Conservation (phyloP, 2,888 invertebrate genomes). For the Amphipyra berbera region DNA sequence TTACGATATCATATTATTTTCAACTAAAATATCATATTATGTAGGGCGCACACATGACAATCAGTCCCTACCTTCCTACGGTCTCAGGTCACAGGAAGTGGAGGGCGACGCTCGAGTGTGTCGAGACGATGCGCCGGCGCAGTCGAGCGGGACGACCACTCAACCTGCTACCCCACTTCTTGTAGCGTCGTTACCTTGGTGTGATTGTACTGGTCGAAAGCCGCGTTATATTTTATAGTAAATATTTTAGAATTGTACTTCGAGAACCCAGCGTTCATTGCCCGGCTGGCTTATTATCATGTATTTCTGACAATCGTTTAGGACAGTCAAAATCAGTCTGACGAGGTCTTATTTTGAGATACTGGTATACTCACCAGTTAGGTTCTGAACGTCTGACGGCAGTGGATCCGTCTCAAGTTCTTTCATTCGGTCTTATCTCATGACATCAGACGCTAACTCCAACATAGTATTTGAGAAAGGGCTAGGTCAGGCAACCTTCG, state of each 20-base stretch:
- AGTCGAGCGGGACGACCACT: conserved; percentile 45
- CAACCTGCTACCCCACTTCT: conserved; percentile 55
- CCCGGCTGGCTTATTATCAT: too few relatives aligned
- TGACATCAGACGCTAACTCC: too few relatives aligned
- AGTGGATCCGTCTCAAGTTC: too few relatives aligned
- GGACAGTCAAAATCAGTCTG: too few relatives aligned
- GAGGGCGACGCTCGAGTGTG: conserved; percentile 58
- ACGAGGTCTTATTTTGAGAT: too few relatives aligned
- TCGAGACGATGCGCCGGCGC: conserved; percentile 43
- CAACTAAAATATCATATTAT: conserved; percentile 51
- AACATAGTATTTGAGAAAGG: too few relatives aligned
- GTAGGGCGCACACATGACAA: conserved; percentile 51
- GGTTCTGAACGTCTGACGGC: too few relatives aligned
- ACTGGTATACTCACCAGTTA: too few relatives aligned
- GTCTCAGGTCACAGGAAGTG: conserved; percentile 42
- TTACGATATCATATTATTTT: conserved; percentile 18
- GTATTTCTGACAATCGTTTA: too few relatives aligned
- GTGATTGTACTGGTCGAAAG: conserved; percentile 8
- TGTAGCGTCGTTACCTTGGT: conserved; percentile 36
- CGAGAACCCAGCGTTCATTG: too few relatives aligned
- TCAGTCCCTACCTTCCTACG: conserved; percentile 50
- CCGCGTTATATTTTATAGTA: background rate
- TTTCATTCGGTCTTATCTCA: too few relatives aligned
- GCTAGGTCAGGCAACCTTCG: too few relatives aligned
- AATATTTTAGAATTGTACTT: background rate